Conservation (phyloP, 30 jellyfish, hydroid and myxozoan species). For the Cassiopea xamachana region DNA sequence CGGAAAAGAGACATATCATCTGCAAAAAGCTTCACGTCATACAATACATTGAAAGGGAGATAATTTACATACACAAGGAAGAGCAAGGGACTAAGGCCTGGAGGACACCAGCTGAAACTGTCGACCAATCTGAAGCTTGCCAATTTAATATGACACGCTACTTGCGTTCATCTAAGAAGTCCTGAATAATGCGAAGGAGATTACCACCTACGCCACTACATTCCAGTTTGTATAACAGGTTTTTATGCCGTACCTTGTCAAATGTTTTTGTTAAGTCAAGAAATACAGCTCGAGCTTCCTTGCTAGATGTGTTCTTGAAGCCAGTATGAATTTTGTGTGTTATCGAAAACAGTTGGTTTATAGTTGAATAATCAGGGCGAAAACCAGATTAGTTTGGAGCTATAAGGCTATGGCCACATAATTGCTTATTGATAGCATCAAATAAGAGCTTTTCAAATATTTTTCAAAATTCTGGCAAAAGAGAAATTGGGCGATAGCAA, state of each 20-base stretch:
- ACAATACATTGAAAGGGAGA: not conserved
- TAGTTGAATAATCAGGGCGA: not conserved
- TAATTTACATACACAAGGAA: not conserved
- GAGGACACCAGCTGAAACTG: not conserved
- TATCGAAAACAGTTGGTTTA: not conserved
- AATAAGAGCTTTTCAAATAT: not conserved
- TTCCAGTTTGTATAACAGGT: not conserved
- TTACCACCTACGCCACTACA: not conserved
- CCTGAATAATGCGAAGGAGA: not conserved
- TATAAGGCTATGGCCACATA: not conserved
- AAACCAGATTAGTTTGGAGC: not conserved
- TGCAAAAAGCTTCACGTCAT: not conserved
- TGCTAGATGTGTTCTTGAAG: not conserved
- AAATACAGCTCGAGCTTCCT: not conserved
- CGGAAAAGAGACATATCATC: not conserved
- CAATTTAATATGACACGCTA: not conserved
- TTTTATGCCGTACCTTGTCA: not conserved
- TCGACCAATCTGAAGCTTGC: not conserved
- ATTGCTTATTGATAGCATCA: not conserved
- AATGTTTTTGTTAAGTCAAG: not conserved
- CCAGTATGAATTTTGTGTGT: not conserved
- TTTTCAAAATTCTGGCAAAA: not conserved
- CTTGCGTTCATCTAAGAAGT: not conserved
- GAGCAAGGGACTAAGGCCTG: not conserved
- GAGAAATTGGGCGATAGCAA: not conserved